A percentile compares a stretch with the other conserved stretches of the same genome.
These are phyloP conservation scores for Polydrusus pterygomalis DNA, from an alignment of 2,888 invertebrate species.

Conservation along the genomic window DNA sequence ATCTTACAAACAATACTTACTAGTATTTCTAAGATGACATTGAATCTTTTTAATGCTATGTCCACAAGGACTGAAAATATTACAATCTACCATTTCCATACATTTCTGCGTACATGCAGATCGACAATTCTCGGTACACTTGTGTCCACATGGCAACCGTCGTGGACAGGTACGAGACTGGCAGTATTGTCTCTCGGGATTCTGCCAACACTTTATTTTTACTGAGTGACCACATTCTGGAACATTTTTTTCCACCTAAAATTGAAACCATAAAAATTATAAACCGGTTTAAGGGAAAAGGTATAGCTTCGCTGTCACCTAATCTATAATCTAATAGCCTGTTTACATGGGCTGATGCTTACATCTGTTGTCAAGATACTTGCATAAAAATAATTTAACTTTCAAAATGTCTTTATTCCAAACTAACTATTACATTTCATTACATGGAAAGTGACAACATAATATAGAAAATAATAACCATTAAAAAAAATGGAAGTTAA, in stretches of 20 bases:
- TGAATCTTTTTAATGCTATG: slow-evolving; percentile 66
- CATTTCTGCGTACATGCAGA: slow-evolving; percentile 69
- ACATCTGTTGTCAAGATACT: no score
- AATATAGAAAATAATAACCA: no score
- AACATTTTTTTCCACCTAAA: slow-evolving; percentile 71
- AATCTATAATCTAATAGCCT: no score
- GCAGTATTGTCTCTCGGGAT: slow-evolving; percentile 20
- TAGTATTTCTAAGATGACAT: slow-evolving; percentile 51
- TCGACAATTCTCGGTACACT: slow-evolving; percentile 70
- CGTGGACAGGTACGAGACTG: slow-evolving; percentile 71
- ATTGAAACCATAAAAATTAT: slow-evolving; percentile 2
- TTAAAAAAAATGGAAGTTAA: no score
- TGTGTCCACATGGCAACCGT: slow-evolving; percentile 74
- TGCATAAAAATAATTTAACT: no score
- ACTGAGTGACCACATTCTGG: slow-evolving; percentile 35
- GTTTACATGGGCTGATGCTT: no score
- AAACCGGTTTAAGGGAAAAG: no score
- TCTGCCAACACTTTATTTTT: slow-evolving; percentile 27
- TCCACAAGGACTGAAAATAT: slow-evolving; percentile 72
- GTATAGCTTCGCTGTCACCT: no score
- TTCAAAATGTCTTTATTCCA: no score
- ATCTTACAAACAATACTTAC: slow-evolving; percentile 21
- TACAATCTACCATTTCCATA: slow-evolving; percentile 62
- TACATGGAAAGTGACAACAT: no score
- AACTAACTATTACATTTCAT: no score